Evolutionary conservation across 1,140 invertebrate genomes (phyloP).

Genomic region (Lepidurus arcticus): DNA sequence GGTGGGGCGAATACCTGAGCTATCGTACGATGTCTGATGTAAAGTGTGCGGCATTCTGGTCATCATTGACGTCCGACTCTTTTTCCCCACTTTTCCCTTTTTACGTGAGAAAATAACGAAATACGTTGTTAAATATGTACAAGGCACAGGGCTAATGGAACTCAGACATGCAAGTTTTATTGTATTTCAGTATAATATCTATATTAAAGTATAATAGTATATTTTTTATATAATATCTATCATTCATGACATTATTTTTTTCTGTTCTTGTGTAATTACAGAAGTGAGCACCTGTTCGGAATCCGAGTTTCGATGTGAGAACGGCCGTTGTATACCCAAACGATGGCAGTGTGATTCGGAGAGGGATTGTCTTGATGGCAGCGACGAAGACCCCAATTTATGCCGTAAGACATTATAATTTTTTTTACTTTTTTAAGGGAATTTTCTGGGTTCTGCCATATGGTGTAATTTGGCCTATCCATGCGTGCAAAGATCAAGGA

Average conservation of each 20-base stretch:
- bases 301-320: slow-evolving; percentile 61
- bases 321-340: slow-evolving; percentile 66
- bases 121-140: neutral
- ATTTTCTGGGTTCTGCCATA: neutral
- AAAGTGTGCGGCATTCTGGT: neutral
- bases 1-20: neutral
- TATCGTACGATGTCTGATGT: slow-evolving; percentile 17
- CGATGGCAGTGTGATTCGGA: slow-evolving; percentile 62
- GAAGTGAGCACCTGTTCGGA: slow-evolving; percentile 56
- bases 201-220: too few relatives aligned
- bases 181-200: neutral
- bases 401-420: slow-evolving; percentile 57
- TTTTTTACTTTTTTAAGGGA: slow-evolving; percentile 3
- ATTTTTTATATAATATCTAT: neutral
- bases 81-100: neutral
- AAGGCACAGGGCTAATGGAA: neutral
- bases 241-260: slow-evolving; percentile 16
- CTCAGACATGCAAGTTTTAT: neutral
- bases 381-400: slow-evolving; percentile 60
- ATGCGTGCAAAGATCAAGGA: neutral
- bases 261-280: slow-evolving; percentile 41
- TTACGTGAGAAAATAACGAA: neutral
- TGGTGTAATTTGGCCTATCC: neutral
- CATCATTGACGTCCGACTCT: neutral
- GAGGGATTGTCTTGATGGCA: slow-evolving; percentile 66